phyloP scores from a whole-genome alignment of 35 echinoderm and acorn worm genomes.

The Lytechinus variegatus region DNA sequence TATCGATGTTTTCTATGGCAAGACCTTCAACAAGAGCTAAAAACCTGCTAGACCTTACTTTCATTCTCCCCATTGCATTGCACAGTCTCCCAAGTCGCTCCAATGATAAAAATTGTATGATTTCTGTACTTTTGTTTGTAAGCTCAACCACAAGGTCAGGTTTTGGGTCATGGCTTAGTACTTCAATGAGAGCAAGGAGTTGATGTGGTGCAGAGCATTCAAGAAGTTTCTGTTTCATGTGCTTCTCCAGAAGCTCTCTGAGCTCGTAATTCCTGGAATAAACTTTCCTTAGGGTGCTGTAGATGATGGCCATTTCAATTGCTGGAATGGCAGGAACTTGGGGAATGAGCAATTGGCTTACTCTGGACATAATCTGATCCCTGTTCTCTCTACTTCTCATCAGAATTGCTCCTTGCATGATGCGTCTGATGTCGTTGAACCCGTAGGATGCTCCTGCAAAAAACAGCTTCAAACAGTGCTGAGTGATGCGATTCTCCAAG shows the following conservation, averaged over 20 bases:
- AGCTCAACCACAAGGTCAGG: background rate
- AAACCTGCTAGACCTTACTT: background rate
- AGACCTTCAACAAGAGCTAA: background rate
- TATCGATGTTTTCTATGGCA: constrained; percentile 6
- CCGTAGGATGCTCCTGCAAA: constrained; percentile 33
- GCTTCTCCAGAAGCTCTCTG: background rate
- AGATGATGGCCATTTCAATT: constrained; percentile 46
- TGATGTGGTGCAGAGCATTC: background rate
- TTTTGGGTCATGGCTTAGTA: constrained; percentile 1
- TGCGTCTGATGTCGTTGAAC: constrained; percentile 34
- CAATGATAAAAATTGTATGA: background rate
- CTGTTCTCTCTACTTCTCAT: background rate
- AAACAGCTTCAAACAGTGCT: background rate
- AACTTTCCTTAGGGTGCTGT: constrained; percentile 5
- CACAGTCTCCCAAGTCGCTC: constrained; percentile 27
- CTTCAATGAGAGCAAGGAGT: constrained; percentile 35
- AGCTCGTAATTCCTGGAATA: constrained; percentile 26
- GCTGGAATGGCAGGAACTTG: constrained; percentile 20
- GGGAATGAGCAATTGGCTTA: constrained; percentile 31
- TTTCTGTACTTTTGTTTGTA: background rate
- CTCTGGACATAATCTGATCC: background rate
- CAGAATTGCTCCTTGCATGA: constrained; percentile 17
- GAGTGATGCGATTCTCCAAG: background rate
- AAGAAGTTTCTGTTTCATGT: background rate
- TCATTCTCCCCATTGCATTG: constrained; percentile 32